Percentiles rank a stretch among this genome's conserved stretches.
Conservation (phyloP, 2,797 vertebrate genomes). For the Myotis vivesi region DNA sequence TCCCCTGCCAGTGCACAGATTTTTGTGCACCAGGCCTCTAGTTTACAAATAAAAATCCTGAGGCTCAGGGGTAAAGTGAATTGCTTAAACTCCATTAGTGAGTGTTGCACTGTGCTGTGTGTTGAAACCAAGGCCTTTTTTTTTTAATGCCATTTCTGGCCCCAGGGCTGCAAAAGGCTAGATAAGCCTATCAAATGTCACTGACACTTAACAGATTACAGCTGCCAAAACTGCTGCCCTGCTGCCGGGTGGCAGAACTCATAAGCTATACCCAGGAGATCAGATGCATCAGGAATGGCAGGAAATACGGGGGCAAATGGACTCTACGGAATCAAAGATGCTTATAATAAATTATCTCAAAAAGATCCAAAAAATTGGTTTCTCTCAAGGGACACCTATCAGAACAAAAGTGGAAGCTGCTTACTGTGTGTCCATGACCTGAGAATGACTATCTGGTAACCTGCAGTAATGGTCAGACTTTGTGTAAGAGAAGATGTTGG, state of each 20-base stretch:
- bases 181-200: neutral
- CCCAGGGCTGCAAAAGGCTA: neutral
- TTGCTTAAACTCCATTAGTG: neutral
- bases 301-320: neutral
- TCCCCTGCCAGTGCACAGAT: too few relatives aligned
- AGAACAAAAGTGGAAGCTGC: neutral
- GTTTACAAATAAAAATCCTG: neutral
- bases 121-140: neutral
- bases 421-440: neutral
- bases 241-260: neutral
- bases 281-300: neutral
- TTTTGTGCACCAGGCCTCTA: too few relatives aligned
- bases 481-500: neutral
- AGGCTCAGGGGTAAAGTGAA: neutral
- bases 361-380: slow-evolving; percentile 17
- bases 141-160: neutral
- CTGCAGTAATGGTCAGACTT: neutral
- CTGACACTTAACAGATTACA: neutral
- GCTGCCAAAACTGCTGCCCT: neutral
- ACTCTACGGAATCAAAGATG: neutral
- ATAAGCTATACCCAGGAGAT: neutral
- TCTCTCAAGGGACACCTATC: neutral
- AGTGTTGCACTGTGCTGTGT: neutral
- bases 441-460: neutral
- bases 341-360: neutral